These are phyloP conservation scores for Anthopleura sola DNA, from an alignment of 64 coral and sea anemone species.

Conservation along the genomic window DNA sequence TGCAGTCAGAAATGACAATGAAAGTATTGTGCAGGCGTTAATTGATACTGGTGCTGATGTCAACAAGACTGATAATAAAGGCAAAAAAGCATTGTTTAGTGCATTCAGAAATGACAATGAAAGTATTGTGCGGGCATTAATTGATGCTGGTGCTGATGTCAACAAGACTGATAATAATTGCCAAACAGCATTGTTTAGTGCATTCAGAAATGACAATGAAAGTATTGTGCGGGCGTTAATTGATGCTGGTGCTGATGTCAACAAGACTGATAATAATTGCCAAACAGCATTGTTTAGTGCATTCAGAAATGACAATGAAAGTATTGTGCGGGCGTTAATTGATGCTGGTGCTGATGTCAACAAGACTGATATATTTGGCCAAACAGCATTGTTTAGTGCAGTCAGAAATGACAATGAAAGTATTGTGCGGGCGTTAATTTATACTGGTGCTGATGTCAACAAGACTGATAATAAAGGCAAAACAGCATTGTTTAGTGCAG, in stretches of 20 bases:
- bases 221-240: too few relatives aligned
- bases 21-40: too few relatives aligned
- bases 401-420: background rate
- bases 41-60: too few relatives aligned
- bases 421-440: background rate
- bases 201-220: background rate
- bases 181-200: background rate
- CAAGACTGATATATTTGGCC: background rate
- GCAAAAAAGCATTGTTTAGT: too few relatives aligned
- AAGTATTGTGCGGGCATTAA: background rate
- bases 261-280: too few relatives aligned
- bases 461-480: background rate
- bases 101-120: too few relatives aligned
- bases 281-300: too few relatives aligned
- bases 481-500: background rate
- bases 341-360: background rate
- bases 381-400: background rate
- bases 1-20: too few relatives aligned
- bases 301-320: too few relatives aligned
- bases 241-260: too few relatives aligned
- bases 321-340: too few relatives aligned
- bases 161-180: background rate
- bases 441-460: constrained; percentile 8
- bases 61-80: too few relatives aligned
- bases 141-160: background rate